phyloP scores from a whole-genome alignment of 1,140 invertebrate genomes.

The Patella vulgata region DNA sequence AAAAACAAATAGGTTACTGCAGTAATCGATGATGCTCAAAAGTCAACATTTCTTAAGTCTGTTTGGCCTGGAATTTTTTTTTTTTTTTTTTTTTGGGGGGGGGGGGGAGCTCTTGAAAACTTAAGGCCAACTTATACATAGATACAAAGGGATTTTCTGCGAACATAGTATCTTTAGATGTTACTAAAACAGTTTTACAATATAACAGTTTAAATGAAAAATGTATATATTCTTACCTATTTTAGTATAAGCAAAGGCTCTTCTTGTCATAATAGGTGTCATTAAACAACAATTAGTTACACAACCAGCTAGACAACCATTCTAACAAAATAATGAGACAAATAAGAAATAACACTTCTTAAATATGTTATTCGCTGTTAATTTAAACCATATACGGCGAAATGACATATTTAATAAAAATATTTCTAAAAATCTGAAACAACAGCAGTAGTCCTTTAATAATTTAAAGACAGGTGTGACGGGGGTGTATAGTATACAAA shows the following conservation, averaged over 20 bases:
- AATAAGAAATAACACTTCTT: not conserved
- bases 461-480: no score
- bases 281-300: conserved; percentile 56
- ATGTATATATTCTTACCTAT: conserved; percentile 43
- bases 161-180: no score
- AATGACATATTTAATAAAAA: not conserved
- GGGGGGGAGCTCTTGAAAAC: no score
- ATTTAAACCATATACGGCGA: no score
- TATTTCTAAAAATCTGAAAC: conserved; percentile 1
- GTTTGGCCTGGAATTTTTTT: no score
- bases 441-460: not conserved
- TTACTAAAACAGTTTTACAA: no score
- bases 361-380: not conserved
- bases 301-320: conserved; percentile 58
- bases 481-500: no score
- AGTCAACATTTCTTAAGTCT: no score
- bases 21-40: not conserved
- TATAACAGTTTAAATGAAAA: no score
- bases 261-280: conserved; percentile 53
- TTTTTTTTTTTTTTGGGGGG: no score
- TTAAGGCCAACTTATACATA: no score
- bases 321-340: conserved; percentile 35
- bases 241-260: conserved; percentile 52
- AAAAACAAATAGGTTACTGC: not conserved
- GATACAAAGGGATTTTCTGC: no score